Conservation (phyloP, 2,113 vertebrate genomes). For the Strigops habroptila region DNA sequence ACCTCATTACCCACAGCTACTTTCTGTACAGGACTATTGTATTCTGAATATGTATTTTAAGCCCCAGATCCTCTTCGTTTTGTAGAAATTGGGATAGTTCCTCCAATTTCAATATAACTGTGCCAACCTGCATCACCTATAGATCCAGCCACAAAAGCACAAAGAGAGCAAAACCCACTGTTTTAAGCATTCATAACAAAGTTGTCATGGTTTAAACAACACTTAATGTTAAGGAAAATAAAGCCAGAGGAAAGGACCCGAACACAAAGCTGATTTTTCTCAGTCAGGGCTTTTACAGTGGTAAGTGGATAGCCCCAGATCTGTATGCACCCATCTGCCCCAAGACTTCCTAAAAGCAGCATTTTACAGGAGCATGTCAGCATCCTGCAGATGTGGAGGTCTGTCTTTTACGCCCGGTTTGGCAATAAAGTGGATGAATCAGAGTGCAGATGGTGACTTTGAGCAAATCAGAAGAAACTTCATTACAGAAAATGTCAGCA, state of each 20-base stretch:
- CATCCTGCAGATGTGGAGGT: not conserved
- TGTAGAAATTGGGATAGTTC: not conserved
- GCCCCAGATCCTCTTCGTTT: not conserved
- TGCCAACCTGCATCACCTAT: not conserved
- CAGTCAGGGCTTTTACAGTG: not conserved
- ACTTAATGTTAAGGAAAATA: not conserved
- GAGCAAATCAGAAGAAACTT: constrained; percentile 15
- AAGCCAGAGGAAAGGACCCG: not conserved
- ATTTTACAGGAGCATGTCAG: not conserved
- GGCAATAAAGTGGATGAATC: not conserved
- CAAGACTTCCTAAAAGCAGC: not conserved
- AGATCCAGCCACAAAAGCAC: not conserved
- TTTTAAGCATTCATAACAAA: not conserved
- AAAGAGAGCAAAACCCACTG: not conserved
- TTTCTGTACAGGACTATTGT: not conserved
- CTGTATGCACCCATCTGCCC: not conserved
- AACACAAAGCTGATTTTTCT: not conserved
- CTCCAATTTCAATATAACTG: not conserved
- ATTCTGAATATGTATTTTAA: not conserved
- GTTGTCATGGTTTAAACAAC: not conserved
- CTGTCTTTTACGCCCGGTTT: not conserved
- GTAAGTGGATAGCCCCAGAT: not conserved
- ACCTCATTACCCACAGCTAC: not conserved
- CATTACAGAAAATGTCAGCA: constrained; percentile 32
- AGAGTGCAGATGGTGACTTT: constrained; percentile 8